Evolutionary conservation across 2,113 vertebrate species (phyloP), one percentile per base, ranked within the genome.

Genomic region (Zosterops hypoxanthus): DNA sequence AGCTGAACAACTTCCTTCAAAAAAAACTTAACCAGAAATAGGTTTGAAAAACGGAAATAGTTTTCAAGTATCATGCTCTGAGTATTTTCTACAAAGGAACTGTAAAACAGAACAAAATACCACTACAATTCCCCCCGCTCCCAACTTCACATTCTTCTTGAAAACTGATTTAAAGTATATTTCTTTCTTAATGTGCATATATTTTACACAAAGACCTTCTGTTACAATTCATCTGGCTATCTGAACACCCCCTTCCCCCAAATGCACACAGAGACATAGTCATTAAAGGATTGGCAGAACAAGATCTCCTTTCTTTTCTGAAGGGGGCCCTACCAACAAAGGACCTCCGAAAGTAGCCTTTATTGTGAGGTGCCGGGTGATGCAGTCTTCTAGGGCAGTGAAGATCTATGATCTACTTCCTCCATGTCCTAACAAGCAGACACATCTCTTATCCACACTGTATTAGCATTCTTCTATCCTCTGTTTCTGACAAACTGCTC

Each of bases 181-280:
- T 88, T 92, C 16, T 60, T 86, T 90, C 42, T 76, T 79, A 76
- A 71, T 34, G 52, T 77, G 41, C 83, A 57, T 31, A 49, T 83
- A 88, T 78, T 82, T 96, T 56, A 90, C 61, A 97, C 95, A 96
- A 96, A 97, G 95, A 80, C 85, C 39, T 82, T 86, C 95, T 97
- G 96, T 97, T 87, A 90, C 92, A 94, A 92, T 86, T 94, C 65
- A 82, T 92, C 87, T 90, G 81, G 75, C 57, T 87, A 56, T 92
- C 55, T 71, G 66, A 90, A n/a, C 15, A 6, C 31, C 29, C 20
- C 47, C 29, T 60, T 23, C 56, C 65, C 72, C 52, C 18, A 29
- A 68, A 82, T 72, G 89, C 88, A 78, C 22, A 69, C 52, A 92
- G 88, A 90, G 68, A 90, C 86, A 66, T 9, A 92, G 82, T 93